These are phyloP conservation scores for Formica selysi DNA, from an alignment of 1,140 invertebrate genomes.

Conservation along the genomic window DNA sequence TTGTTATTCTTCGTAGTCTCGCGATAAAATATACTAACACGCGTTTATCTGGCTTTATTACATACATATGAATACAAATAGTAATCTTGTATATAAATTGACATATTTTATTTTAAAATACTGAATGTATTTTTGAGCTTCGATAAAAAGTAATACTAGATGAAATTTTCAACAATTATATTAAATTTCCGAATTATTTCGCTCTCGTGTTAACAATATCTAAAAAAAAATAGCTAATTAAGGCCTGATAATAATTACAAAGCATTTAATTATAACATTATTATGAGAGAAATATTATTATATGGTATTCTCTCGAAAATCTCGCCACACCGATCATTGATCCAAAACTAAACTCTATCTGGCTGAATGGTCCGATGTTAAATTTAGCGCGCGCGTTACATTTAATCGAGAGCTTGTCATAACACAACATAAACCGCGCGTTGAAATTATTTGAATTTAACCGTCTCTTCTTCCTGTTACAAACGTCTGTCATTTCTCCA, in stretches of 20 bases:
- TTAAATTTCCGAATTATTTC: conserved; percentile 1
- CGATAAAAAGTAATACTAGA: background rate
- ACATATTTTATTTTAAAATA: background rate
- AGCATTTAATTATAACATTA: conserved; percentile 44
- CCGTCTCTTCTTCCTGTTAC: background rate
- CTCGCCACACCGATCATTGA: conserved; percentile 2
- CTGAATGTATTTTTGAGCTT: background rate
- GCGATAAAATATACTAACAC: background rate
- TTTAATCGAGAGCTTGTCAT: conserved; percentile 45
- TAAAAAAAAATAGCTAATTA: conserved; percentile 15
- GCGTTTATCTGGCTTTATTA: conserved; percentile 15
- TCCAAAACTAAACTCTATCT: conserved; percentile 32
- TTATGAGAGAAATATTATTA: conserved; percentile 14
- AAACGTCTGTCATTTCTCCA: conserved; percentile 17
- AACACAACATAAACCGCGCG: conserved; percentile 48
- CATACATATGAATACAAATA: background rate
- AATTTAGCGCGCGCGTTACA: conserved; percentile 45
- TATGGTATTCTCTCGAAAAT: conserved; percentile 5
- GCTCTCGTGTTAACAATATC: background rate
- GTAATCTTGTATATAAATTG: background rate
- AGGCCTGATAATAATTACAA: conserved; percentile 1
- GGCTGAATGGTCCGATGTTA: conserved; percentile 32
- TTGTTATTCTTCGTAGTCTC: conserved; percentile 9
- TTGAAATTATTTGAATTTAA: conserved; percentile 50
- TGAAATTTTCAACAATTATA: background rate